Evolutionary conservation across 2,797 vertebrate species (phyloP).

Genomic region (Neostethus bicornis): DNA sequence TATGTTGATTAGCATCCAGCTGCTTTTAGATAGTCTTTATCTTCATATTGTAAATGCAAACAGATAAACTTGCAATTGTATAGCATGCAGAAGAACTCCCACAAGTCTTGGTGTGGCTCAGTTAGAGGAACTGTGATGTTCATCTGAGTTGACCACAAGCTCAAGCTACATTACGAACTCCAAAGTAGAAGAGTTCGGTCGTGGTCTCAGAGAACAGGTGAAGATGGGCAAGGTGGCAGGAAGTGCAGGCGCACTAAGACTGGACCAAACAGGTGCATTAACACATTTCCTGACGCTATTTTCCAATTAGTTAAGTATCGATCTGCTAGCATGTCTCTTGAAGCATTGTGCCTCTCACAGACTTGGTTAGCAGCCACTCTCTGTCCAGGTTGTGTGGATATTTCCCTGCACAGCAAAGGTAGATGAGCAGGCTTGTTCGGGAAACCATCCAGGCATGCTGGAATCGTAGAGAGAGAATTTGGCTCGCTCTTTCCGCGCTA

Average conservation of each 20-base stretch:
- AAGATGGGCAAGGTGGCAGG: conserved; percentile 7
- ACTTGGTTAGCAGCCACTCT: conserved; percentile 62
- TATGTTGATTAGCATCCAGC: conserved; percentile 1
- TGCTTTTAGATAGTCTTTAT: neutral
- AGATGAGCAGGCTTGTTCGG: conserved; percentile 24
- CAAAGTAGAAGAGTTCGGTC: conserved; percentile 55
- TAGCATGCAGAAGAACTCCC: neutral
- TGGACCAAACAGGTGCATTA: conserved; percentile 64
- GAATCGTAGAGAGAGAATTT: neutral
- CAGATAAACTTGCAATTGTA: neutral
- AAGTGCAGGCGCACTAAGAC: conserved; percentile 42
- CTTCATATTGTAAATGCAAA: neutral
- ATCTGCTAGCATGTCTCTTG: conserved; percentile 57
- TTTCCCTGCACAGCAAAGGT: conserved; percentile 34
- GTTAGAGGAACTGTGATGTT: conserved; percentile 31
- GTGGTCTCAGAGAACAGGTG: conserved; percentile 24
- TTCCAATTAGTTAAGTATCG: conserved; percentile 75
- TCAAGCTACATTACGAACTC: conserved; percentile 57
- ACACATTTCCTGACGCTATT: conserved; percentile 74
- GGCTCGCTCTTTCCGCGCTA: neutral
- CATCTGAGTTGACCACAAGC: conserved; percentile 48
- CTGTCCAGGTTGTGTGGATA: conserved; percentile 39
- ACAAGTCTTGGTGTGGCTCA: neutral
- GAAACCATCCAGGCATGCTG: conserved; percentile 32
- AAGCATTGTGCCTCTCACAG: conserved; percentile 41